A percentile compares a stretch with the other conserved stretches of the same genome.
Evolutionary conservation across 2,113 vertebrate genomes (phyloP).

Genomic region (Brachirus orientalis): DNA sequence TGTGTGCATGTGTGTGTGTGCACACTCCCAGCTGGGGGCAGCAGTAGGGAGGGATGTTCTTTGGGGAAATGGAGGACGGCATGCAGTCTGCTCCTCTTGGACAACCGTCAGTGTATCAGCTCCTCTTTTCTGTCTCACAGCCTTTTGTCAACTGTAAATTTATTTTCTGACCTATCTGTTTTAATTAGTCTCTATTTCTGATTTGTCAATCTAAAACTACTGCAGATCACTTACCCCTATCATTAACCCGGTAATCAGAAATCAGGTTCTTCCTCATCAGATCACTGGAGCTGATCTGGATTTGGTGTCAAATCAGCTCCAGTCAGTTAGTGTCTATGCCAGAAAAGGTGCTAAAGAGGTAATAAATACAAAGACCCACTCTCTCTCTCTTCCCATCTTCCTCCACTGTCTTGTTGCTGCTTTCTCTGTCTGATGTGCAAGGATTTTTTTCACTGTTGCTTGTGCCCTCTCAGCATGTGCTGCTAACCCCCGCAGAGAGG

Average conservation of each 20-base stretch:
- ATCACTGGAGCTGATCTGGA: no score
- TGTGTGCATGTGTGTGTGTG: constrained; percentile 38
- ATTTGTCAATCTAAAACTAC: no score
- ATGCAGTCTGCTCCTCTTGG: constrained; percentile 74
- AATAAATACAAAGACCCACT: not conserved
- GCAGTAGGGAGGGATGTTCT: constrained; percentile 76
- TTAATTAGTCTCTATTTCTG: no score
- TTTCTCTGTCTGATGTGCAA: constrained; percentile 23
- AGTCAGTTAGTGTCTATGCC: no score
- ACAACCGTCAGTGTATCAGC: constrained; percentile 60
- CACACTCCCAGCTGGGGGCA: constrained; percentile 66
- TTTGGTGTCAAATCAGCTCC: no score
- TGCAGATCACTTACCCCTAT: no score
- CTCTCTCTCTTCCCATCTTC: constrained; percentile 5
- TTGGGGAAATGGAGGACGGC: constrained; percentile 77
- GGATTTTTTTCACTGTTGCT: constrained; percentile 29
- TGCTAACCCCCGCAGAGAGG: constrained; percentile 47
- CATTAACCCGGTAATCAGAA: no score
- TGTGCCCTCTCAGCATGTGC: constrained; percentile 59
- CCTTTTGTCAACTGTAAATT: constrained; percentile 46
- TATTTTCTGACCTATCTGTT: not conserved
- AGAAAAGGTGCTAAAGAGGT: no score
- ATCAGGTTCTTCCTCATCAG: no score
- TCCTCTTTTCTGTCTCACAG: constrained; percentile 30
- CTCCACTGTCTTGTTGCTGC: not conserved